phyloP scores from a whole-genome alignment of 2,797 vertebrate genomes.

The Tokudaia tokunoshimensis region DNA sequence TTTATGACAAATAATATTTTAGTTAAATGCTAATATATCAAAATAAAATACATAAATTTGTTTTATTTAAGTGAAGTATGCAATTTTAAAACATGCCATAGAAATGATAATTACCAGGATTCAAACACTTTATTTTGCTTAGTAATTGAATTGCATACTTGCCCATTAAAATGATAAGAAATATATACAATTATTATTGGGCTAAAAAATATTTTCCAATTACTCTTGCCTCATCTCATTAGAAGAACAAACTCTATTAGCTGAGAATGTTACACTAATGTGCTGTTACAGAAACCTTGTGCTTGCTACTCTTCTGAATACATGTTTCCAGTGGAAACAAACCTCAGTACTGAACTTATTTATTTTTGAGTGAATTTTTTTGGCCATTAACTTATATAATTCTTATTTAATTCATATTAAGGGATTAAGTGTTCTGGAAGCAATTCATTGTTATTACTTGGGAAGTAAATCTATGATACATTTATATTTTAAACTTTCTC shows the following conservation, averaged over 20 bases:
- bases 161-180: constrained; percentile 44
- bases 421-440: neutral
- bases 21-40: neutral
- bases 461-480: neutral
- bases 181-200: constrained; percentile 37
- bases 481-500: neutral
- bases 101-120: neutral
- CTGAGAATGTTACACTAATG: constrained; percentile 29
- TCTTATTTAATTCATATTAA: neutral
- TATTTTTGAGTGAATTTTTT: neutral
- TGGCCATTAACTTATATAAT: neutral
- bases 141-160: constrained; percentile 49
- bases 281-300: neutral
- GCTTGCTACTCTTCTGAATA: constrained; percentile 16
- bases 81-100: neutral
- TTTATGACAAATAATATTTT: neutral
- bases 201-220: constrained; percentile 38
- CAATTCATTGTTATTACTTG: neutral
- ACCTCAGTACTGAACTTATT: neutral
- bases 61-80: constrained; percentile 28
- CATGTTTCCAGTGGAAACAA: neutral
- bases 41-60: constrained; percentile 42
- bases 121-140: neutral
- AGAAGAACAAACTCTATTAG: constrained; percentile 57
- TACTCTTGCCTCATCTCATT: constrained; percentile 25